Conservation (phyloP, 1,140 invertebrate genomes). For the Calliopsis andreniformis region DNA sequence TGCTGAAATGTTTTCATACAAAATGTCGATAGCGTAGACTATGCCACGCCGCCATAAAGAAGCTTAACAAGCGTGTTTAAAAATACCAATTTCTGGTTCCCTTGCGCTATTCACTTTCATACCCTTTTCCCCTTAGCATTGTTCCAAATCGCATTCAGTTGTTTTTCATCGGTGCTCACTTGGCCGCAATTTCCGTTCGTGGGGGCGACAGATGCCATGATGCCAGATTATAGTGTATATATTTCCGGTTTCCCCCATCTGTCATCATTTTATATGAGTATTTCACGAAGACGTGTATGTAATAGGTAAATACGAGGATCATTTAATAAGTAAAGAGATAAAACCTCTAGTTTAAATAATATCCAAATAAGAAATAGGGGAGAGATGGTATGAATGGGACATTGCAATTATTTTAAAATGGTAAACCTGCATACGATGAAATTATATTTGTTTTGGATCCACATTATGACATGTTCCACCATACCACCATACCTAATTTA, state of each 20-base stretch:
- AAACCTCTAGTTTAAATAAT: no score
- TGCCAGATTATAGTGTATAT: conserved; percentile 63
- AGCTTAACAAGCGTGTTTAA: not conserved
- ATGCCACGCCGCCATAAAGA: no score
- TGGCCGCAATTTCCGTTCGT: conserved; percentile 71
- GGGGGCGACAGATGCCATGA: conserved; percentile 59
- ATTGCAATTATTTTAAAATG: no score
- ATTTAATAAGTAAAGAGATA: no score
- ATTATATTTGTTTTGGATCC: no score
- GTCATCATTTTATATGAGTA: conserved; percentile 55
- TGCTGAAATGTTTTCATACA: not conserved
- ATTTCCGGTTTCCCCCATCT: conserved; percentile 69
- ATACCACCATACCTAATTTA: no score
- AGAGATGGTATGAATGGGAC: no score
- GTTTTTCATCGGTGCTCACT: conserved; percentile 68
- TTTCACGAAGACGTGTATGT: not conserved
- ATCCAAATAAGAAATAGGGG: no score
- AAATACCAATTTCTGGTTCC: conserved; percentile 19
- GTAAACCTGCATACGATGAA: no score
- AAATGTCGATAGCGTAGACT: not conserved
- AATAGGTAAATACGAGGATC: not conserved
- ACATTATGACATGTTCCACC: no score
- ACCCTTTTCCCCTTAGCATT: conserved; percentile 49
- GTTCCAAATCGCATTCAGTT: conserved; percentile 70
- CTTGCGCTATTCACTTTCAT: conserved; percentile 55